Evolutionary conservation across 2,888 invertebrate genomes (phyloP), one percentile per base, ranked within the genome.

Genomic region (Synanthedon andrenaeformis): DNA sequence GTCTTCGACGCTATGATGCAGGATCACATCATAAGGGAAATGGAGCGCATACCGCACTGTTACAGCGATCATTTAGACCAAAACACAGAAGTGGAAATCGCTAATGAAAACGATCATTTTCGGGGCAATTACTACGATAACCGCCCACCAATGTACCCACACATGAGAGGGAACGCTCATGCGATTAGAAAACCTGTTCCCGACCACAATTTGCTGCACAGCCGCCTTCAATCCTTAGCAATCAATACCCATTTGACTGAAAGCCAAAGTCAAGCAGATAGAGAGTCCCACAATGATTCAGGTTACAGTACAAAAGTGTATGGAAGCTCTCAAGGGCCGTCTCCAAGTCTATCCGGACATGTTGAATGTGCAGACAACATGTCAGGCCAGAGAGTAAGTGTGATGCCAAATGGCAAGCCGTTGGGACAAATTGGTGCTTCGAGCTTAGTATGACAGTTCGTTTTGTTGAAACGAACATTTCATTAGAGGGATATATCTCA

Each of bases 221-320:
- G 85, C 52, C 67, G 87, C 12, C 66, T 88, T 19, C 88, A 88
- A 55, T 88, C 88, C 0, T 64, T 88, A 55, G 87, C 88, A 10
- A 88, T 88, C 0, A 88, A 88, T 60, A 88, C 88, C 0, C 83
- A 88, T 60, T 62, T 88, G 59, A 80, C 85, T 2, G 88, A 88
- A 56, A 79, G 79, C 0, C 88, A 88, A 55, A 85, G 86, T 60
- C 89, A 89, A 62, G 69, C 88, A 1, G 91, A 91, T 62, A 76
- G 91, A 53, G 92, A 92, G 64, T 91, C 91, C 0, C 94, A 93
- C 70, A 94, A 94, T 61, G 95, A 96, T 77, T 95, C 95, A 0
- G 95, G 95, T 1, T 95, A 95, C 74, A 94, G 94, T 65, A 94
- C 94, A 45, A 92, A 94, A 68, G 92, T 94, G 62, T 94, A 93